Conservation (phyloP, 2,888 invertebrate species). For the Blera fallax region DNA sequence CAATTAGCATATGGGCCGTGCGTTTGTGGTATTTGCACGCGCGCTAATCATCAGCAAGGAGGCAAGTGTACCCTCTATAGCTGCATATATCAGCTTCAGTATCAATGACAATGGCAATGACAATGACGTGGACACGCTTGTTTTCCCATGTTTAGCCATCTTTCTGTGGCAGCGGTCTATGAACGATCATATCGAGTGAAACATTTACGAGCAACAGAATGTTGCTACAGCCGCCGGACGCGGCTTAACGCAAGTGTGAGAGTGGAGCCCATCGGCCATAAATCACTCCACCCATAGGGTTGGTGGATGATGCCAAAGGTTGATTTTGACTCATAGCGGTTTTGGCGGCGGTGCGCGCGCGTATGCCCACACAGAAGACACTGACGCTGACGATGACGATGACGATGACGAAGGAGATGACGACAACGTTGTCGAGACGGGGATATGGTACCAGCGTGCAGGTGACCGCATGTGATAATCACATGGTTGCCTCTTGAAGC, state of each 20-base stretch:
- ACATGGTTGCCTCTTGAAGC: constrained; percentile 73
- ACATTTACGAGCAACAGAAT: constrained; percentile 52
- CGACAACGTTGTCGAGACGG: constrained; percentile 44
- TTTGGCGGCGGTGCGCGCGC: constrained; percentile 26
- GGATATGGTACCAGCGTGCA: constrained; percentile 17
- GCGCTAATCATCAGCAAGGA: constrained; percentile 54
- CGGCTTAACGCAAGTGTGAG: constrained; percentile 41
- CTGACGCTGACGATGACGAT: constrained; percentile 18
- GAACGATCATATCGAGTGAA: neutral
- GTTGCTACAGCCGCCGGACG: constrained; percentile 14
- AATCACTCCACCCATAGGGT: constrained; percentile 69
- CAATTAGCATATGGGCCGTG: constrained; percentile 68
- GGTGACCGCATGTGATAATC: constrained; percentile 73
- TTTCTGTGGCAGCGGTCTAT: neutral
- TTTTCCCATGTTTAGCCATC: constrained; percentile 36
- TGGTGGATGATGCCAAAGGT: constrained; percentile 69
- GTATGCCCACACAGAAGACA: constrained; percentile 65
- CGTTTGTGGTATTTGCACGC: constrained; percentile 67
- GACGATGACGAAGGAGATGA: constrained; percentile 65
- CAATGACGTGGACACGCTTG: constrained; percentile 4
- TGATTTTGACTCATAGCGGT: constrained; percentile 72
- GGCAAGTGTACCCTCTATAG: constrained; percentile 11
- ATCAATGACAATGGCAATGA: constrained; percentile 9
- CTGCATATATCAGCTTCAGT: no score
- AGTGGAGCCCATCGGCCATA: constrained; percentile 43